Conservation (phyloP, 2,113 vertebrate species). For the Chaetorhynchus papuensis region DNA sequence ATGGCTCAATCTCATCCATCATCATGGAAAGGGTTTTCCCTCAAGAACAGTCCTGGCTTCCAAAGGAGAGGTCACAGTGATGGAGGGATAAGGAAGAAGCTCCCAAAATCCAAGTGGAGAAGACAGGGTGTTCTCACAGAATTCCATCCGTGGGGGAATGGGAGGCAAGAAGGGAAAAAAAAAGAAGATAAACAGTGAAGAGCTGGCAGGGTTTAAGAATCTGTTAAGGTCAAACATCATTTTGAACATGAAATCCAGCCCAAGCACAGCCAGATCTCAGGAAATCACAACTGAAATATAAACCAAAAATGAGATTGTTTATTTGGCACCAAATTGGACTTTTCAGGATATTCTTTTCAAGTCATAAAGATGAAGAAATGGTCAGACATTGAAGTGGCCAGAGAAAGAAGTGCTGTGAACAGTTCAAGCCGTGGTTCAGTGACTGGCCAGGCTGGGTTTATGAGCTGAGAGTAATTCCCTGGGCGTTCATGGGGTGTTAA, state of each 20-base stretch:
- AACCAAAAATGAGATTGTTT: background rate
- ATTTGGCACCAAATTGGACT: background rate
- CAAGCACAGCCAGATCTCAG: background rate
- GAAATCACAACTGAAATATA: background rate
- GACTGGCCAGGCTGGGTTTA: background rate
- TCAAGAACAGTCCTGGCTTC: background rate
- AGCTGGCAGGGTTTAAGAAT: background rate
- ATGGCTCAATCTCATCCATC: background rate
- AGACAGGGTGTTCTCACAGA: background rate
- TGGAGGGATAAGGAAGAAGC: background rate
- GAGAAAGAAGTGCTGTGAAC: background rate
- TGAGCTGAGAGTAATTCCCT: background rate
- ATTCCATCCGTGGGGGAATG: background rate
- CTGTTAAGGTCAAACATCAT: background rate
- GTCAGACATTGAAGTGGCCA: background rate
- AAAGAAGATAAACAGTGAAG: background rate
- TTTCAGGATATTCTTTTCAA: background rate
- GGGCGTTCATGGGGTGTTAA: fast-evolving
- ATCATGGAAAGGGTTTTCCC: background rate
- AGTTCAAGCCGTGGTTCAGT: background rate
- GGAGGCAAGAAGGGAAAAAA: background rate
- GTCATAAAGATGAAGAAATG: background rate
- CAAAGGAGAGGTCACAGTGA: background rate
- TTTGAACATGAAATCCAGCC: background rate
- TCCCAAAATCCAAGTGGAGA: background rate